Conservation (phyloP, 2,113 vertebrate species). For the Monopterus albus region DNA sequence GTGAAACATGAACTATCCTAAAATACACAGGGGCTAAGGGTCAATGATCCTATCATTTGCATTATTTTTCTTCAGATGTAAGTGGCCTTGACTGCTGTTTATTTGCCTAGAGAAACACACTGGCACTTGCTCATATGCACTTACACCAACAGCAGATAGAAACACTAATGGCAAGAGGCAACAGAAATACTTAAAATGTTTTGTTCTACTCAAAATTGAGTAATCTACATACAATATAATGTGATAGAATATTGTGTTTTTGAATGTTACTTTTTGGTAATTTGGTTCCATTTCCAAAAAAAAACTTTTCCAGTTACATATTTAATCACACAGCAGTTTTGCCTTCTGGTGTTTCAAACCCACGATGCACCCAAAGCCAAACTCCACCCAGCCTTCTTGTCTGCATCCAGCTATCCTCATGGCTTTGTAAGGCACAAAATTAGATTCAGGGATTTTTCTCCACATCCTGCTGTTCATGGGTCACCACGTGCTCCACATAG, state of each 20-base stretch:
- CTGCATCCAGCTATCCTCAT: constrained; percentile 29
- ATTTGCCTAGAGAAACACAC: constrained; percentile 12
- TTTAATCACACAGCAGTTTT: constrained; percentile 20
- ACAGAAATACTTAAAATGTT: background rate
- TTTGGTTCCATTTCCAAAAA: background rate
- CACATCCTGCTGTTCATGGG: constrained; percentile 59
- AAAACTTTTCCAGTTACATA: constrained; percentile 5
- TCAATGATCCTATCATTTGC: constrained; percentile 35
- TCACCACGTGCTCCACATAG: constrained; percentile 62
- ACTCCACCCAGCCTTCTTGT: constrained; percentile 24
- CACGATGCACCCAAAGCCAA: background rate
- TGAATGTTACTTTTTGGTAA: background rate
- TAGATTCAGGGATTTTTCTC: constrained; percentile 59
- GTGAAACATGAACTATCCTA: constrained; percentile 74
- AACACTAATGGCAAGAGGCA: no score
- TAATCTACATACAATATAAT: background rate
- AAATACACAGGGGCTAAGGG: constrained; percentile 75
- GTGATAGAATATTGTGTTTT: no score
- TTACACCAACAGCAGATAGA: no score
- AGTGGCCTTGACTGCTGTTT: background rate
- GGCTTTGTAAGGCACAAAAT: constrained; percentile 43
- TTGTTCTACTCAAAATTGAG: background rate
- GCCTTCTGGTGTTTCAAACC: constrained; percentile 23
- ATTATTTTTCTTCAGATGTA: constrained; percentile 2
- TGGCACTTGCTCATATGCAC: background rate